Evolutionary conservation across 2,888 invertebrate species (phyloP), one percentile per base, ranked within the genome.

Genomic region (Eristalis pertinax): DNA sequence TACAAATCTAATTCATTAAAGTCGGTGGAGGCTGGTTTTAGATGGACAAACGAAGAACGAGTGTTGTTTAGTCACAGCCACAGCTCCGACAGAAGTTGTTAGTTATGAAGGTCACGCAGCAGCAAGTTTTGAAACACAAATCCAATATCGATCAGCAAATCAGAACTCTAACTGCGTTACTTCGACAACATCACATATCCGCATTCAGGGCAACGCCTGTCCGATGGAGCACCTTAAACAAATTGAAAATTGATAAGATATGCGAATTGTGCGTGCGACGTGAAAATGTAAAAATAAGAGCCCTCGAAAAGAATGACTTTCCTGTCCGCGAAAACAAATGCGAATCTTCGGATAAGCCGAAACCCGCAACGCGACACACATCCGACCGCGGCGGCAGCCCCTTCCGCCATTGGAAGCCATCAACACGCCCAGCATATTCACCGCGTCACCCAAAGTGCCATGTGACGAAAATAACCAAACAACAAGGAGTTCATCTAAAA

Each of bases 401-500:
- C n/a, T n/a, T n/a, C n/a, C 26, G 26, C n/a, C 63, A 38, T 19
- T 77, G 35, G 43, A 50, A 32, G 26, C 38, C 68, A 43, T 69
- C 43, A 68, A 19, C n/a, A 24, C 41, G 22, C 50, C n/a, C 24
- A 22, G 2, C 35, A 63, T 56, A 77, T 69, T 62, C 63, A 62
- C 15, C 35, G 24, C 43, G 22, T 26, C 70, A 78, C 56, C 41
- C 24, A 10, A 69, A 43, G 43, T 56, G 56, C 24, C 60, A 65
- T 76, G 63, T 63, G 69, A 69, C 63, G 19, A 26, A 82, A 75
- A 75, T 75, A 75, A 60, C 41, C 60, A 75, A 58, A 43, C 75
- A 64, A 63, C 74, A 32, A 64, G 58, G 69, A 65, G 58, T 75
- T 65, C 64, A 70, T 43, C 64, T 32, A 68, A 76, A 60, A 35